phyloP scores from a whole-genome alignment of 2,797 vertebrate genomes.

The Premnoplex brunnescens region DNA sequence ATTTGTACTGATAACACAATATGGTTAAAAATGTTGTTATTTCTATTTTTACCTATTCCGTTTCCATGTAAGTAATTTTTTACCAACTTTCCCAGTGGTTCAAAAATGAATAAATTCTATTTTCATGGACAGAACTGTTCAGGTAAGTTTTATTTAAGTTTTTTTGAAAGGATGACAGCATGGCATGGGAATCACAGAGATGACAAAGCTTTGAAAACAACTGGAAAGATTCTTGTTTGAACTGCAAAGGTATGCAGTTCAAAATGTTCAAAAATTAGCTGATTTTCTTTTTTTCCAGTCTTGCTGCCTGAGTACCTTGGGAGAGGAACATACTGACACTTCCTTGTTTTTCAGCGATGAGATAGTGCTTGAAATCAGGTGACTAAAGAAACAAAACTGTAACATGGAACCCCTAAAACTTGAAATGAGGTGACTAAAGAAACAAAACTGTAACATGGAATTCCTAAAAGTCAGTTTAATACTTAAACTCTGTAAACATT shows the following conservation, averaged over 20 bases:
- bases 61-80: not conserved
- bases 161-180: not conserved
- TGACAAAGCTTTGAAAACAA: not conserved
- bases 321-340: not conserved
- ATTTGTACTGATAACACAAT: not conserved
- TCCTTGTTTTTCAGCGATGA: not conserved
- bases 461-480: not conserved
- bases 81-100: not conserved
- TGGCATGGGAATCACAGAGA: not conserved
- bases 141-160: not conserved
- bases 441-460: not conserved
- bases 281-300: not conserved
- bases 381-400: not conserved
- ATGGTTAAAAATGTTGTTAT: not conserved
- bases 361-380: not conserved
- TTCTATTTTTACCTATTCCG: not conserved
- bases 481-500: not conserved
- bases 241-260: not conserved
- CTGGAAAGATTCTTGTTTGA: not conserved
- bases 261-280: not conserved
- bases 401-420: not conserved
- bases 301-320: not conserved
- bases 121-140: not conserved
- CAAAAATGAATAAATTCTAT: not conserved
- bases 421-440: not conserved